phyloP scores from a whole-genome alignment of 2,113 vertebrate genomes.

The Tragelaphus scriptus region DNA sequence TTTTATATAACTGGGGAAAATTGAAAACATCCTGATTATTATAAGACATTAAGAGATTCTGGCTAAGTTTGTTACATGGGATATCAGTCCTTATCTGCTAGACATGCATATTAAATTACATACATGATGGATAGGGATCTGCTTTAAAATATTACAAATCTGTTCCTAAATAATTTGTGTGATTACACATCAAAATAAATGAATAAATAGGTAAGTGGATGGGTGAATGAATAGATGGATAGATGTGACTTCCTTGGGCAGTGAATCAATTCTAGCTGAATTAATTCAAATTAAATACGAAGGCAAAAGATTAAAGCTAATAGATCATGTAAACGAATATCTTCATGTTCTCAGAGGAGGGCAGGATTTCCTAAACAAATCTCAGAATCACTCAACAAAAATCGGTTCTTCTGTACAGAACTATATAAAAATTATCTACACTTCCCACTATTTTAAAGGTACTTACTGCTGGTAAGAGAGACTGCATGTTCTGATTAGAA shows the following conservation, averaged over 20 bases:
- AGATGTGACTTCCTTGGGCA: background rate
- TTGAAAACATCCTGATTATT: background rate
- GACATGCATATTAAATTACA: background rate
- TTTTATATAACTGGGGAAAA: background rate
- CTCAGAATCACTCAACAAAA: background rate
- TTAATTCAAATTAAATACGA: conserved; percentile 20
- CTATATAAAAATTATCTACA: background rate
- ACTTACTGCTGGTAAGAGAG: conserved; percentile 98
- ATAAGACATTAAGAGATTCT: background rate
- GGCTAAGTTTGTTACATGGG: background rate
- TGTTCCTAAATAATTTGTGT: background rate
- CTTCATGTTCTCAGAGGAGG: background rate
- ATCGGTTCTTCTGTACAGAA: background rate
- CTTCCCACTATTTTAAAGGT: conserved; percentile 52
- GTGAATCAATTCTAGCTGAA: background rate
- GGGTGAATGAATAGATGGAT: background rate
- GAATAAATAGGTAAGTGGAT: background rate
- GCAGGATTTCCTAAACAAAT: background rate
- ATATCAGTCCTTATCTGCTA: background rate
- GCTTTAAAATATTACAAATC: conserved; percentile 18
- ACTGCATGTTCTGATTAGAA: conserved; percentile 99
- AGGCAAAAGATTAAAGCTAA: conserved; percentile 16
- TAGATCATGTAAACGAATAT: background rate
- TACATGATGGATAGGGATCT: background rate
- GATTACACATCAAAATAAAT: conserved; percentile 27